A percentile compares a stretch with the other conserved stretches of the same genome.
Evolutionary conservation across 2,113 vertebrate genomes (phyloP).

Genomic region (Gadus chalcogrammus): DNA sequence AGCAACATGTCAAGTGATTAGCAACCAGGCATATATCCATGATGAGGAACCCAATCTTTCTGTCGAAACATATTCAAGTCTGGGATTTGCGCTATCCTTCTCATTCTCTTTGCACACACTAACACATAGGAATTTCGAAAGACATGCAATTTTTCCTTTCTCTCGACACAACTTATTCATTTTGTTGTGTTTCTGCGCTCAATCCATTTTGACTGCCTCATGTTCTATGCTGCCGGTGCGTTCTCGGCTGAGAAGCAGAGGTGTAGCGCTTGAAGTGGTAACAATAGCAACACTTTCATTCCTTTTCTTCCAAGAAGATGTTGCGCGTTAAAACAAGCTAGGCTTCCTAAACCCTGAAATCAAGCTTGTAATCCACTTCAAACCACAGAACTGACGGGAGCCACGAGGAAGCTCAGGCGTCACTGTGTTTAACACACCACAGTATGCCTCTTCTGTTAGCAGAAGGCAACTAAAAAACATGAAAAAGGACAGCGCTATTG

Average conservation of each 20-base stretch:
- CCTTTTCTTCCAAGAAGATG: not conserved
- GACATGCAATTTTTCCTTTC: too few species aligned
- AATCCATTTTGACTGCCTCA: not conserved
- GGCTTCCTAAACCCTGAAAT: slow-evolving; percentile 7
- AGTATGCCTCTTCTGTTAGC: not conserved
- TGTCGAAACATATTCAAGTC: too few species aligned
- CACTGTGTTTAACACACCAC: slow-evolving; percentile 21
- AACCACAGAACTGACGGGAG: slow-evolving; percentile 14
- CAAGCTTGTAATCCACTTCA: slow-evolving; percentile 3
- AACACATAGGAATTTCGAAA: not conserved
- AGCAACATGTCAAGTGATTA: too few species aligned
- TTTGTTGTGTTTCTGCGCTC: not conserved
- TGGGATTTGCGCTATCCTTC: too few species aligned
- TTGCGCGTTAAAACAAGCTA: not conserved
- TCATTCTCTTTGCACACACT: not conserved
- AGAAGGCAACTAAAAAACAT: slow-evolving; percentile 4
- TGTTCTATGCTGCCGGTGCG: not conserved
- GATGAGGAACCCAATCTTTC: too few species aligned
- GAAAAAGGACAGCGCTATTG: too few species aligned
- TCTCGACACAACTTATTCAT: too few species aligned
- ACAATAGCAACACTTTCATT: not conserved
- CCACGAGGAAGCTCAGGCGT: slow-evolving; percentile 15
- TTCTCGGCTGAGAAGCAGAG: not conserved
- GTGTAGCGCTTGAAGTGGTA: not conserved
- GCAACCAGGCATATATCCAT: too few species aligned